Percentiles rank a stretch among this genome's conserved stretches.
Evolutionary conservation across 2,113 vertebrate species (phyloP).

Genomic region (Cephalophus harveyi): DNA sequence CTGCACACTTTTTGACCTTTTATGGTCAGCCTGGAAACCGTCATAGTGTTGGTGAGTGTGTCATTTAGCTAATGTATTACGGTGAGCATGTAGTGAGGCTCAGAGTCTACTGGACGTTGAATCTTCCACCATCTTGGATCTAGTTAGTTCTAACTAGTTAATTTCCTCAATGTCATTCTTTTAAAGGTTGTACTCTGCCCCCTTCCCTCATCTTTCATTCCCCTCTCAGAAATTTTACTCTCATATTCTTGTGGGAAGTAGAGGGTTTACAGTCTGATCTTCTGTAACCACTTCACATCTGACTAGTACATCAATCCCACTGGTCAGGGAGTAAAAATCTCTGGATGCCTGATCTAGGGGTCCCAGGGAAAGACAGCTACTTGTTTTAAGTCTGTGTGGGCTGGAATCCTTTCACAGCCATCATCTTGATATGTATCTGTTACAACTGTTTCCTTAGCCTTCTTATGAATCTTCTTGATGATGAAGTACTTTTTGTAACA

Average conservation of each 20-base stretch:
- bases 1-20: neutral
- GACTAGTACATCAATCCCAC: neutral
- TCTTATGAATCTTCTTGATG: neutral
- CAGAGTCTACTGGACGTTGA: neutral
- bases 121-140: neutral
- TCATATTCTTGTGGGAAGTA: neutral
- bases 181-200: neutral
- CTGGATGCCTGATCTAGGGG: neutral
- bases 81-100: neutral
- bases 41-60: neutral
- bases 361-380: neutral
- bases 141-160: neutral
- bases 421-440: neutral
- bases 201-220: neutral
- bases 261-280: neutral
- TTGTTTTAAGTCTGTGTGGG: neutral
- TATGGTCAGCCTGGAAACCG: neutral
- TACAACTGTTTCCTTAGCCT: neutral
- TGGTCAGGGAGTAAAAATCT: neutral
- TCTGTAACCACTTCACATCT: neutral
- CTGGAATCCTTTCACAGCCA: neutral
- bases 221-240: neutral
- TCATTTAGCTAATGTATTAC: neutral
- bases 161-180: neutral
- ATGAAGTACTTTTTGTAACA: neutral